Conservation (phyloP, 2,113 vertebrate genomes). For the Genyomyrus donnyi region DNA sequence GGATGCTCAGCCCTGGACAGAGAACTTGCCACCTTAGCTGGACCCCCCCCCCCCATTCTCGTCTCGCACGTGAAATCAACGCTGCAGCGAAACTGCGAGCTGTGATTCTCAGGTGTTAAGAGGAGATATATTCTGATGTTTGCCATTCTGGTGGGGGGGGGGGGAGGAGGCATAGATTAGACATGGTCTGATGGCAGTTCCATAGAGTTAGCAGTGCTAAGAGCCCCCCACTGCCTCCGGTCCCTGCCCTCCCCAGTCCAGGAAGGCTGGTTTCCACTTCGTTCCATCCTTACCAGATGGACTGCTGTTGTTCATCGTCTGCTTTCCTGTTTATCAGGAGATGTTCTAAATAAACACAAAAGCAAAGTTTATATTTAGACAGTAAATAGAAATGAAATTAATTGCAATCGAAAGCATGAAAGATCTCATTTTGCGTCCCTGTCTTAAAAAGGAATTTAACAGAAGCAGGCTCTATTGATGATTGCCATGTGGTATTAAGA, state of each 20-base stretch:
- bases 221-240: background rate
- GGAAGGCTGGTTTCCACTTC: background rate
- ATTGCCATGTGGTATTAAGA: background rate
- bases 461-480: background rate
- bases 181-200: background rate
- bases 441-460: background rate
- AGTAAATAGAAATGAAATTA: conserved; percentile 1
- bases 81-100: background rate
- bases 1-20: background rate
- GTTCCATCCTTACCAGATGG: background rate
- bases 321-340: background rate
- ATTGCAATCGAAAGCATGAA: background rate
- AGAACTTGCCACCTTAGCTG: background rate
- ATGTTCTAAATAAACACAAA: background rate
- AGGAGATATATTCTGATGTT: background rate
- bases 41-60: background rate
- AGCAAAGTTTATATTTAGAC: background rate
- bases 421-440: background rate
- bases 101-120: background rate
- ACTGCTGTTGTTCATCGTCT: background rate
- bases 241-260: background rate
- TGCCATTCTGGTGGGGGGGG: background rate
- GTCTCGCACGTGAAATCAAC: background rate
- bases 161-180: background rate
- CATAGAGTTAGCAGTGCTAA: background rate